Evolutionary conservation across 1,140 invertebrate species (phyloP), one percentile per base, ranked within the genome.

Genomic region (Diorhabda carinulata): DNA sequence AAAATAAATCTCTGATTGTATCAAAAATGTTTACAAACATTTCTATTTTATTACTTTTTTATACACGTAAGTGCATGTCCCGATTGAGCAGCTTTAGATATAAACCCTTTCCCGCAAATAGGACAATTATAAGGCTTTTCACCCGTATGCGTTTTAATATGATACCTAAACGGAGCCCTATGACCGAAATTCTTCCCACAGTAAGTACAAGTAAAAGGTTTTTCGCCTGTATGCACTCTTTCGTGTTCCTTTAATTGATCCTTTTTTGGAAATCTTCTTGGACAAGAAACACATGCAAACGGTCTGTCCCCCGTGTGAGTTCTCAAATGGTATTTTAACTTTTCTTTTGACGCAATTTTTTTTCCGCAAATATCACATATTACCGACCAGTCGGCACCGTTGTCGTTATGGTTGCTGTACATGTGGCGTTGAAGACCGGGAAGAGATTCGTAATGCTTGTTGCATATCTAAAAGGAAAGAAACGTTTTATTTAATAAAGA

Each of bases 121-220:
- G 82, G 82, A 78, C 91, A 93, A 73, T 86, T 85, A 78, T 91
- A 92, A 0, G 91, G 91, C 71, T 90, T 85, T 76, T 92, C 89
- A 5, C 91, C 91, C 40, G 90, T 92, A 81, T 93, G 91, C 0
- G 75, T 79, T 7, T 78, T 70, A 60, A 78, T 77, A 64, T 85
- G 84, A 4, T 89, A 89, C 47, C 87, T 84, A 8, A 90, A 78
- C 2, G 83, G 83, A 6, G 88, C 89, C 5, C 91, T 87, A 80
- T 94, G 92, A 1, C 90, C 91, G 80, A 95, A 95, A 5, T 88
- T 84, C 77, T 93, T 89, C 7, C 89, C 86, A 80, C 92, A 95
- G 67, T 85, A 83, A 70, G 84, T 84, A 78, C 90, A 90, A 57
- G 85, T 84, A 76, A 87, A 88, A 25, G 88, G 88, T 77, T 87